Evolutionary conservation across 2,797 vertebrate genomes (phyloP).

Genomic region (Aldrovandia affinis): DNA sequence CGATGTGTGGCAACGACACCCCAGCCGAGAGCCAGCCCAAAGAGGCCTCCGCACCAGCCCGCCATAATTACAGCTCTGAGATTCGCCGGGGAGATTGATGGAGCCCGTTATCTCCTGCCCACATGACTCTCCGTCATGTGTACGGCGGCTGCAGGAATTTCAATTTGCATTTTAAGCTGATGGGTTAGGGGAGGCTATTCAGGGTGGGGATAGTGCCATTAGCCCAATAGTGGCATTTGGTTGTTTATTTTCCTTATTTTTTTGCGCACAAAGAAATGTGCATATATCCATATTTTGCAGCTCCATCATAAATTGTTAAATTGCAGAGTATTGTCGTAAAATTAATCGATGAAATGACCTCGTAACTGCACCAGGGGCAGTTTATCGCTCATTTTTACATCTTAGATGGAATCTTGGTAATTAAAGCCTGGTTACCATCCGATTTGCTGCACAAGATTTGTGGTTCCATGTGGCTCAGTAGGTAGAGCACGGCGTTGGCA

Average conservation of each 20-base stretch:
- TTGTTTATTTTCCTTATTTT: conserved; percentile 37
- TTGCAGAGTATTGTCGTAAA: neutral
- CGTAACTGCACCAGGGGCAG: neutral
- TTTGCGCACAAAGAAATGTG: neutral
- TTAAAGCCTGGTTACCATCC: neutral
- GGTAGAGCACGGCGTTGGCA: too few species aligned
- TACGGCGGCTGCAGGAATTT: conserved; percentile 37
- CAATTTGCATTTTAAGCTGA: conserved; percentile 44
- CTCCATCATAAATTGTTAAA: neutral
- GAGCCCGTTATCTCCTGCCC: conserved; percentile 41
- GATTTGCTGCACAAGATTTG: neutral
- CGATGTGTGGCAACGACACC: neutral
- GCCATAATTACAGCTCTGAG: conserved; percentile 32
- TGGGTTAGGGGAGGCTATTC: conserved; percentile 25
- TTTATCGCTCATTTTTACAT: neutral
- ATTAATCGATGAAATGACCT: neutral
- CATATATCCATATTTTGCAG: neutral
- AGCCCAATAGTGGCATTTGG: conserved; percentile 1
- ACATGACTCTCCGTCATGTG: conserved; percentile 37
- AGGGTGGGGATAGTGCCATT: conserved; percentile 11
- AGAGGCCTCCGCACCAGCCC: conserved; percentile 27
- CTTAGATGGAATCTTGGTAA: neutral
- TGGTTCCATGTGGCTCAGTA: too few species aligned
- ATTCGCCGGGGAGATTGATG: conserved; percentile 35
- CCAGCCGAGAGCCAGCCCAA: neutral